Evolutionary conservation across 2,888 invertebrate genomes (phyloP), one percentile per base, ranked within the genome.

Genomic region (Leptura quadrifasciata): DNA sequence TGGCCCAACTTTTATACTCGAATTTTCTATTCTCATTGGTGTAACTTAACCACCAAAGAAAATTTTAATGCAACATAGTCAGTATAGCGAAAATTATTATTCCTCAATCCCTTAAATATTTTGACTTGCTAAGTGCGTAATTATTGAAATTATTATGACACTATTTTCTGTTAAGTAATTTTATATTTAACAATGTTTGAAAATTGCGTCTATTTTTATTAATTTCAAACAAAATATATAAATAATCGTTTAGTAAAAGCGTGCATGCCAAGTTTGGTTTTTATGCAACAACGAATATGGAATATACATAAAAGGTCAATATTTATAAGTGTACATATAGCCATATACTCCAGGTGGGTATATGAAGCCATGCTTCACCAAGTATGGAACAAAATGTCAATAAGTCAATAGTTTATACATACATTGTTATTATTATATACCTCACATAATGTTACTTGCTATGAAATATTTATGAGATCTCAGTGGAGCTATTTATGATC

Each of bases 331-430:
- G 52, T 20, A 31, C 20, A 58, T 57, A 47, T 35, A 65, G 35
- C 35, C 52, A 39, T 47, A 17, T 47, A 24, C 72, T 70, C 71
- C 72, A 67, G 75, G 76, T 74, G 72, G 74, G 76, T 76, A 72
- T 72, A 72, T 72, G 72, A 69, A 75, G 71, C 47, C 79, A 68
- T 77, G 76, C 61, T 65, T 64, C 72, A 71, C 75, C 76, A 76
- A 76, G 68, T 79, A 76, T 72, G 76, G 72, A 75, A 67, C 76
- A 77, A 79, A 76, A 79, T 77, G 77, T 79, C 79, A 76, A 79
- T 74, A 76, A 77, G 79, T 79, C 79, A 77, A 76, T 78, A 74
- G 76, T 76, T 74, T 71, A 74, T 54, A 63, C 76, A 72, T 69
- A 73, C 73, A 79, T 77, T 79, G 77, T 79, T 77, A 76, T 67